Percentiles rank a stretch among this genome's conserved stretches.
Conservation (phyloP, 2,888 invertebrate genomes). For the Unio delphinus region DNA sequence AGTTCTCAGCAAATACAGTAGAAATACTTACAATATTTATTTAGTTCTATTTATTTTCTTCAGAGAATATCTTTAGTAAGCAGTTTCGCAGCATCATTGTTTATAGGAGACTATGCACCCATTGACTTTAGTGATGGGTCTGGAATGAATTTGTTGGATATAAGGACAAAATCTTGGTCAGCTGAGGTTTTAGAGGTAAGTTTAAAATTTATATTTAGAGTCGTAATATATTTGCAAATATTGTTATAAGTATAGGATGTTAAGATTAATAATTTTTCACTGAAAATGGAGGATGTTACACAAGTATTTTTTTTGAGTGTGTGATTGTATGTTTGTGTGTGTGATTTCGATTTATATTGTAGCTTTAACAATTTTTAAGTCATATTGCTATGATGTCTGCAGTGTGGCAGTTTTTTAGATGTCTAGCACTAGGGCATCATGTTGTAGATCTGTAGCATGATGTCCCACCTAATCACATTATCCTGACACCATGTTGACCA, state of each 20-base stretch:
- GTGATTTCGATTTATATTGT: no score
- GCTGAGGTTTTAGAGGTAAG: conserved; percentile 80
- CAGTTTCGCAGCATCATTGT: conserved; percentile 90
- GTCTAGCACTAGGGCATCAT: no score
- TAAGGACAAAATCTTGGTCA: conserved; percentile 85
- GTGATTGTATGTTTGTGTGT: no score
- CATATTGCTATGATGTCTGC: no score
- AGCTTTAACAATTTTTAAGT: no score
- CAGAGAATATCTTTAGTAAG: conserved; percentile 93
- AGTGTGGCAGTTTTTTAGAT: no score
- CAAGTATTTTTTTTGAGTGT: no score
- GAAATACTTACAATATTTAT: no score
- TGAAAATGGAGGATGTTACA: not conserved
- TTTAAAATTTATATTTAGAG: not conserved
- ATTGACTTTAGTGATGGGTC: conserved; percentile 95
- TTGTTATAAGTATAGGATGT: conserved; percentile 15
- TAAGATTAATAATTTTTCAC: not conserved
- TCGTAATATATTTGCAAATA: conserved; percentile 10
- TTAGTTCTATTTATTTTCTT: conserved; percentile 56
- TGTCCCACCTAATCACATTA: no score
- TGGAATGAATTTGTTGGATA: conserved; percentile 95
- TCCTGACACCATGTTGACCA: no score
- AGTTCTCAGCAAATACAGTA: no score
- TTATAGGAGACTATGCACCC: conserved; percentile 89
- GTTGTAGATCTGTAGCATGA: no score